phyloP scores from a whole-genome alignment of 2,113 vertebrate species.

The Coracopsis vasa region DNA sequence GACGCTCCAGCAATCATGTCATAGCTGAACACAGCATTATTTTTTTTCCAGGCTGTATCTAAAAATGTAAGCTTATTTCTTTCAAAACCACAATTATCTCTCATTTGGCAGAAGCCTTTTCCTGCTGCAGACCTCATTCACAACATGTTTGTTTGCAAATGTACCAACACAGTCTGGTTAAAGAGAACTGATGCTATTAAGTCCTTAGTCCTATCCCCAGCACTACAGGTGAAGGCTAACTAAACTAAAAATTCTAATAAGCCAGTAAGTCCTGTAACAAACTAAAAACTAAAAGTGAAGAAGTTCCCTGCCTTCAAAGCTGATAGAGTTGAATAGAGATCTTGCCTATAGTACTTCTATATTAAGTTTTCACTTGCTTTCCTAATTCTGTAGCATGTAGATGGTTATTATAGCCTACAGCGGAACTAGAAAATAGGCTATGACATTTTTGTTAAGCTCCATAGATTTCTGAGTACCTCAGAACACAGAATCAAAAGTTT shows the following conservation, averaged over 20 bases:
- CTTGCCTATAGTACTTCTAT: background rate
- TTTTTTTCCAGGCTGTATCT: background rate
- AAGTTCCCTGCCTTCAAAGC: background rate
- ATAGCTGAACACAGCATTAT: background rate
- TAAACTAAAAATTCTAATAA: background rate
- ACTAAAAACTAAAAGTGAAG: background rate
- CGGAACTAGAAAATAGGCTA: background rate
- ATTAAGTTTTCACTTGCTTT: background rate
- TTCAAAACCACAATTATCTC: background rate
- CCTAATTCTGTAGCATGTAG: background rate
- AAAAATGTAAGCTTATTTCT: background rate
- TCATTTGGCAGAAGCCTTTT: background rate
- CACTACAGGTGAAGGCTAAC: background rate
- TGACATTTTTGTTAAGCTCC: background rate
- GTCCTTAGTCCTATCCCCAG: background rate
- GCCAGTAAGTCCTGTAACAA: background rate
- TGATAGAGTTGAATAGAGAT: background rate
- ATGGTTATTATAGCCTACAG: background rate
- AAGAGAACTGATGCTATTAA: background rate
- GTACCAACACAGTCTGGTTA: background rate
- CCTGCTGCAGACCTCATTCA: background rate
- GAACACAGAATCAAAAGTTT: background rate
- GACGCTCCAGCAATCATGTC: background rate
- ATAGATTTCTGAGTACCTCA: background rate
- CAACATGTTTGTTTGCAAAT: background rate